Evolutionary conservation across 2,797 vertebrate species (phyloP), one percentile per base, ranked within the genome.

Genomic region (Dermochelys coriacea): DNA sequence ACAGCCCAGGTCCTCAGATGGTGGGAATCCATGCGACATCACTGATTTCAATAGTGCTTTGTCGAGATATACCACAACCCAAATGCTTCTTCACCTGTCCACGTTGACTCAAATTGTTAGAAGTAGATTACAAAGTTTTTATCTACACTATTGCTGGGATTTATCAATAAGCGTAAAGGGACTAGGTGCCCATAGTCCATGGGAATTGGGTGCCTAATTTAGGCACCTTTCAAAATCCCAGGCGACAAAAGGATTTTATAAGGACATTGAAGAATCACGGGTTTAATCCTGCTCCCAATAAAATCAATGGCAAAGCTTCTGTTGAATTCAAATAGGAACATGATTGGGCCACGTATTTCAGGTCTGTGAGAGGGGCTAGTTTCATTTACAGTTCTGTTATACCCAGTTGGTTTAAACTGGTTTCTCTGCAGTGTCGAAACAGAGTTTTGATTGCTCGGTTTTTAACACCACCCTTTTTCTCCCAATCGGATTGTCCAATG

Each of bases 311-410:
- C 88, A 93, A 94, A 95, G 94, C 87, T 82, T 84, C 94, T 85
- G 25, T 79, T 93, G 85, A 94, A 96, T 54, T 86, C 89, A 94
- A 61, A 91, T 75, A 91, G 85, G 91, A 93, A 93, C 82, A 96
- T 94, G n/a, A 71, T 9, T 37, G 64, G 21, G 68, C 3, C n/a
- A 71, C 10, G 2, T 12, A 93, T 86, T 96, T 93, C 86, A 12
- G 93, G n/a, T 94, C 89, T 95, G 97, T 91, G 82, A 94, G 93
- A 96, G 93, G 93, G 93, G 96, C 86, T 88, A 55, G 55, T 74
- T 80, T 54, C 89, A 96, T 94, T 95, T 96, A 96, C 93, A 96
- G 94, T 90, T 96, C 93, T 96, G 87, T 94, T 96, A 88, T 78
- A 91, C 95, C 89, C 96, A 96, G 94, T 93, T 52, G 93, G 91